Evolutionary conservation across 2,113 vertebrate species (phyloP).

Genomic region (Malurus alboscapulatus): DNA sequence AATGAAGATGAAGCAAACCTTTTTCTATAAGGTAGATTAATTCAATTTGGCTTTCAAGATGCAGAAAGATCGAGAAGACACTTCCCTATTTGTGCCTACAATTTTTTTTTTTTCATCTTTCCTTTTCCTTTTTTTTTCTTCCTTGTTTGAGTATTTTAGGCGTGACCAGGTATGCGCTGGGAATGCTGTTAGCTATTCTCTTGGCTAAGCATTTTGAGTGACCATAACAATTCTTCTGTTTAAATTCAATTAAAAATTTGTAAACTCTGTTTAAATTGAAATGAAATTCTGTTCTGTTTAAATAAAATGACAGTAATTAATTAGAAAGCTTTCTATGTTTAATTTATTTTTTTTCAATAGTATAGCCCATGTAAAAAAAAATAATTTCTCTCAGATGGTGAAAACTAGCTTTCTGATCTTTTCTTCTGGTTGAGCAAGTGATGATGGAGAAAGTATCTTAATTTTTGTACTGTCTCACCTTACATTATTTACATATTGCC

Average conservation of each 20-base stretch:
- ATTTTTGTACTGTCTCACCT: not conserved
- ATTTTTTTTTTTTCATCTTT: not conserved
- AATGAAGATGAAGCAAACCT: not conserved
- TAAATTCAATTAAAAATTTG: not conserved
- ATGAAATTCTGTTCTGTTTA: not conserved
- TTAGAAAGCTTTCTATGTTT: accelerated
- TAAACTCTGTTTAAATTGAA: not conserved
- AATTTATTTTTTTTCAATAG: not conserved
- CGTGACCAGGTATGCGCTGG: not conserved
- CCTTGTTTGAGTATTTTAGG: not conserved
- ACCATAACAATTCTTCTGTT: not conserved
- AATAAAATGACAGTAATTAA: not conserved
- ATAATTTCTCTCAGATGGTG: not conserved
- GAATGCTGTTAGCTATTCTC: not conserved
- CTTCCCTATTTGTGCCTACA: accelerated
- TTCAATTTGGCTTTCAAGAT: not conserved
- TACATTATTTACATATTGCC: not conserved
- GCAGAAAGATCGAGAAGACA: not conserved
- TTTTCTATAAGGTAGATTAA: not conserved
- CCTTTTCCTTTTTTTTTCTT: accelerated
- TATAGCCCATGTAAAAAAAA: not conserved
- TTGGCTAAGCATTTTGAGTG: not conserved
- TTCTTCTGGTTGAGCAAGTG: not conserved
- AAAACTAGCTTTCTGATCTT: not conserved
- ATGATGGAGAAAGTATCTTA: not conserved